Conservation (phyloP, 2,888 invertebrate species). For the Eledona agricola region DNA sequence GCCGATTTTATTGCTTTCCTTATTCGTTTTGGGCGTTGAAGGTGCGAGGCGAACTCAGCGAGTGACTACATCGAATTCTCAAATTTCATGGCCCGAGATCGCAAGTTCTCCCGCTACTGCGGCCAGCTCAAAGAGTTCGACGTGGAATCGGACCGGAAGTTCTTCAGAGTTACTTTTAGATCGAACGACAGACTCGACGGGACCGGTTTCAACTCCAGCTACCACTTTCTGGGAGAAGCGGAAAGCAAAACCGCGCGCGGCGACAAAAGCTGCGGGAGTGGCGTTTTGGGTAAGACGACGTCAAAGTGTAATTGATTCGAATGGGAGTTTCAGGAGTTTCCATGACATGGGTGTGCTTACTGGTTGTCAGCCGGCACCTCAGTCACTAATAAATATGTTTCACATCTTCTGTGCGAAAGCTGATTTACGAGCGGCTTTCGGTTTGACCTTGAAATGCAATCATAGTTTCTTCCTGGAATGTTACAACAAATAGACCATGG, state of each 20-base stretch:
- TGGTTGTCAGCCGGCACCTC: too few species aligned
- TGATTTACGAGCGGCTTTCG: too few species aligned
- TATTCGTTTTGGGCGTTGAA: constrained; percentile 59
- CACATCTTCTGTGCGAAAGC: too few species aligned
- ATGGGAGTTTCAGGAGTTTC: too few species aligned
- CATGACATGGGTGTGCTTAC: too few species aligned
- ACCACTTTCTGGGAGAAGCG: constrained; percentile 81
- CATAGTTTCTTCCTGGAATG: too few species aligned
- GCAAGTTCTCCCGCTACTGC: constrained; percentile 89
- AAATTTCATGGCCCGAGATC: constrained; percentile 89
- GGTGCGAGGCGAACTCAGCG: constrained; percentile 89
- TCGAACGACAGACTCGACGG: constrained; percentile 94
- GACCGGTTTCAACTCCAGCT: constrained; percentile 92
- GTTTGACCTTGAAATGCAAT: too few species aligned
- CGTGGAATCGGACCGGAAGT: constrained; percentile 87
- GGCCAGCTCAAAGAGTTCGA: constrained; percentile 84
- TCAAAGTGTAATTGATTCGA: too few species aligned
- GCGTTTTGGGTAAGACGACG: constrained; percentile 10
- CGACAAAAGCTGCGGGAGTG: constrained; percentile 22
- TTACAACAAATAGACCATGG: too few species aligned
- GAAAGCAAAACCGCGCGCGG: constrained; percentile 65
- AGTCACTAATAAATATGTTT: too few species aligned
- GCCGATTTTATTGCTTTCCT: neutral
- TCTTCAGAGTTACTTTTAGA: constrained; percentile 93
- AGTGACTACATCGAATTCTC: constrained; percentile 98